Evolutionary conservation across 2,888 invertebrate species (phyloP).

Genomic region (Drosophila subquinaria): DNA sequence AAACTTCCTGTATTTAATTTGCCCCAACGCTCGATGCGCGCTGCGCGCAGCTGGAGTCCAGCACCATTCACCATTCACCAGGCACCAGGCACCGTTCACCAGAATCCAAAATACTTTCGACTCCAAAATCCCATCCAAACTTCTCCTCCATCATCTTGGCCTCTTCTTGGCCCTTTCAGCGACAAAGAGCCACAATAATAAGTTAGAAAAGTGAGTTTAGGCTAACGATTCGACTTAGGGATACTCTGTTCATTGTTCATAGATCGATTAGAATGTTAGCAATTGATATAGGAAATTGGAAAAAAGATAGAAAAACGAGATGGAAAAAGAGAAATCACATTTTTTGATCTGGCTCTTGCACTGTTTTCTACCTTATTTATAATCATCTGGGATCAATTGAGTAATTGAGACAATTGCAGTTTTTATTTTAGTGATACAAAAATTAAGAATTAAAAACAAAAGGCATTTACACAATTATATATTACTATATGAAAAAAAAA

Average conservation of each 20-base stretch:
- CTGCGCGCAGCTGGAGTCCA: conserved; percentile 51
- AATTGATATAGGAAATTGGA: no score
- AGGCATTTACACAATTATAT: no score
- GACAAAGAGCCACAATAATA: conserved; percentile 60
- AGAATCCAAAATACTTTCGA: conserved; percentile 45
- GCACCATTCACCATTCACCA: conserved; percentile 18
- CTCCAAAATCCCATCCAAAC: conserved; percentile 16
- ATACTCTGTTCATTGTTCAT: conserved; percentile 25
- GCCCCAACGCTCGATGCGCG: conserved; percentile 39
- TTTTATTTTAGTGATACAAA: no score
- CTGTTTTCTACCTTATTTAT: no score
- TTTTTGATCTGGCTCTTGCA: no score
- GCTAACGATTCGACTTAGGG: neutral
- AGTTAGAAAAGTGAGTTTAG: conserved; percentile 12
- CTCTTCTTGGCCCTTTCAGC: conserved; percentile 13
- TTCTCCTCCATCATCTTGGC: neutral
- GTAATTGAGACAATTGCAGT: no score
- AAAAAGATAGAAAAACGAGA: no score
- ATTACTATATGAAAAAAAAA: no score
- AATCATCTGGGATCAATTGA: no score
- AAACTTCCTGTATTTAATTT: conserved; percentile 76
- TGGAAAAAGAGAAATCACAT: no score
- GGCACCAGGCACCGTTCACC: neutral
- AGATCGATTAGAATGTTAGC: neutral
- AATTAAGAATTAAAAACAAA: no score